Conservation (phyloP, 2,888 invertebrate species). For the Sussaba pulchella region DNA sequence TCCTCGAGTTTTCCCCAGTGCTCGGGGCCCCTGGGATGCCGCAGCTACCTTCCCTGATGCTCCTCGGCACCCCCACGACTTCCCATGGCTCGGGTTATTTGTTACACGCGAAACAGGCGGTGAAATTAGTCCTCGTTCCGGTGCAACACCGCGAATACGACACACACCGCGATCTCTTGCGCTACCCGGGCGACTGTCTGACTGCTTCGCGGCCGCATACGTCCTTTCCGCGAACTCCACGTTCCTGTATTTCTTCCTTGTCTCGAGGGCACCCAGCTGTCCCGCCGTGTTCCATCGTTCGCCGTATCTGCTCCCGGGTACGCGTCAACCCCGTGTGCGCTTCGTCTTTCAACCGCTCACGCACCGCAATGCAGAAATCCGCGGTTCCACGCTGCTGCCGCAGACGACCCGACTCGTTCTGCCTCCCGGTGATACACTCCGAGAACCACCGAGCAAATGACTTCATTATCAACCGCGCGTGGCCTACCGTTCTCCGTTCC, state of each 20-base stretch:
- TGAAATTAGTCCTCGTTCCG: conserved; percentile 78
- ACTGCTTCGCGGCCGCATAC: conserved; percentile 29
- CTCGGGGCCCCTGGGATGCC: conserved; percentile 9
- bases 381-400: conserved; percentile 29
- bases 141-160: conserved; percentile 54
- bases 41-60: background rate
- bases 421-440: conserved; percentile 58
- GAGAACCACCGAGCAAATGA: conserved; percentile 78
- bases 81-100: conserved; percentile 70
- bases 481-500: conserved; percentile 51
- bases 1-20: conserved; percentile 22
- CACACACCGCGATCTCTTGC: conserved; percentile 32
- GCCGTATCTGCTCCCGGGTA: conserved; percentile 3
- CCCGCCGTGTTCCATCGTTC: conserved; percentile 8
- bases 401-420: conserved; percentile 51
- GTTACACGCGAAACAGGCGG: conserved; percentile 75
- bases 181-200: conserved; percentile 51
- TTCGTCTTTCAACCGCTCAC: conserved; percentile 15
- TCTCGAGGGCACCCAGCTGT: conserved; percentile 30
- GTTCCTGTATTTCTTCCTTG: conserved; percentile 1
- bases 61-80: conserved; percentile 3
- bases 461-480: conserved; percentile 76
- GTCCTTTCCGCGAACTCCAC: background rate
- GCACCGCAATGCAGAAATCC: conserved; percentile 34
- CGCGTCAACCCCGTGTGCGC: conserved; percentile 27